These are phyloP conservation scores for Eupleurogrammus muticus DNA, from an alignment of 2,797 vertebrate genomes.

Conservation along the genomic window DNA sequence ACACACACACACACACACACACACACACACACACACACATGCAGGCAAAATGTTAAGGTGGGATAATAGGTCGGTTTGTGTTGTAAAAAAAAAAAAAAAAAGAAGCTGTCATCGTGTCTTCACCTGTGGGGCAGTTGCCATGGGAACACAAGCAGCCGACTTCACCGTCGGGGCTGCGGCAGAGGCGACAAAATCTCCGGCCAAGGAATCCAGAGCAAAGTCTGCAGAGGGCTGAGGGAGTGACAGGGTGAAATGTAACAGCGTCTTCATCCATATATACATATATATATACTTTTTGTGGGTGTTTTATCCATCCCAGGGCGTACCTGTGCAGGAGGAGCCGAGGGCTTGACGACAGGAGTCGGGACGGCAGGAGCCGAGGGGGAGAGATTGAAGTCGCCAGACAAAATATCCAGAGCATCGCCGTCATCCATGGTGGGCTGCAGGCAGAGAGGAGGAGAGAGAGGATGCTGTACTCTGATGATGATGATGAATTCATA, in stretches of 20 bases:
- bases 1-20: no score
- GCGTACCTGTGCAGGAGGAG: constrained; percentile 52
- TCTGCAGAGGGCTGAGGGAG: constrained; percentile 61
- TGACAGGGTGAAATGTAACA: background rate
- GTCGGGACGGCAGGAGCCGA: constrained; percentile 35
- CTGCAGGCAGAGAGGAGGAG: constrained; percentile 31
- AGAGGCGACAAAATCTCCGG: constrained; percentile 70
- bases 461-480: background rate
- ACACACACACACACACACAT: no score
- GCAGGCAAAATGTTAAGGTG: no score
- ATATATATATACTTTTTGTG: no score
- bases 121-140: constrained; percentile 62
- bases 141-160: constrained; percentile 53
- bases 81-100: no score
- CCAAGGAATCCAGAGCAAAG: constrained; percentile 69
- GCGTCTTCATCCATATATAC: background rate
- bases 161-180: constrained; percentile 68
- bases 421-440: constrained; percentile 64
- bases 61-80: no score
- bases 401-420: constrained; percentile 71
- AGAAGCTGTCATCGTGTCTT: background rate
- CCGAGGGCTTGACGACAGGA: constrained; percentile 27
- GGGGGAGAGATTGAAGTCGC: constrained; percentile 52
- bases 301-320: no score
- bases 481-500: background rate